Conservation (phyloP, 2,888 invertebrate genomes). For the Plagiodera versicolora region DNA sequence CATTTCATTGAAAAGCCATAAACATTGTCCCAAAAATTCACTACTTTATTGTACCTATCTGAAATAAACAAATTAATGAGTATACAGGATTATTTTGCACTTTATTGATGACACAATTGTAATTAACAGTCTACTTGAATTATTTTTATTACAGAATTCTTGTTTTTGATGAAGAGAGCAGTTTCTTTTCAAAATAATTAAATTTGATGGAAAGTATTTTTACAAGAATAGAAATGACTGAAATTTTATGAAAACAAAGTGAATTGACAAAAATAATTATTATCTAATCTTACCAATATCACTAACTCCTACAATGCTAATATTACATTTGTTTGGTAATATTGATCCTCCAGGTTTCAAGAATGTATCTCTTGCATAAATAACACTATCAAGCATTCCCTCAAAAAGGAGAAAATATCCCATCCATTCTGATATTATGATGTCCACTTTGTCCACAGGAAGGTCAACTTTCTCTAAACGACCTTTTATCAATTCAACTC, state of each 20-base stretch:
- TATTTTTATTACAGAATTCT: too few relatives aligned
- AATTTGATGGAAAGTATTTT: too few relatives aligned
- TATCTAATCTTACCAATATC: constrained; percentile 65
- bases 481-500: constrained; percentile 80
- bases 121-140: too few relatives aligned
- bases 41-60: constrained; percentile 70
- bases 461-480: constrained; percentile 81
- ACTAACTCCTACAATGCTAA: constrained; percentile 79
- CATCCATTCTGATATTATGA: constrained; percentile 98
- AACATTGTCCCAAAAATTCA: constrained; percentile 90
- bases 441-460: constrained; percentile 78
- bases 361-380: constrained; percentile 83
- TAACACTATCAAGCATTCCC: constrained; percentile 93
- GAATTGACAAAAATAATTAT: too few relatives aligned
- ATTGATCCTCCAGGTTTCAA: constrained; percentile 75
- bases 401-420: constrained; percentile 96
- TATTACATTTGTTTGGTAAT: constrained; percentile 82
- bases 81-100: too few relatives aligned
- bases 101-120: too few relatives aligned
- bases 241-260: too few relatives aligned
- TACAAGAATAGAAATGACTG: too few relatives aligned
- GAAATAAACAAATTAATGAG: constrained; percentile 48
- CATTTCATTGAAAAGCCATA: constrained; percentile 94
- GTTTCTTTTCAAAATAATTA: too few relatives aligned
- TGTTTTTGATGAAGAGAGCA: too few relatives aligned